Evolutionary conservation across 2,113 vertebrate species (phyloP), one percentile per base, ranked within the genome.

Genomic region (Fulmarus glacialis): DNA sequence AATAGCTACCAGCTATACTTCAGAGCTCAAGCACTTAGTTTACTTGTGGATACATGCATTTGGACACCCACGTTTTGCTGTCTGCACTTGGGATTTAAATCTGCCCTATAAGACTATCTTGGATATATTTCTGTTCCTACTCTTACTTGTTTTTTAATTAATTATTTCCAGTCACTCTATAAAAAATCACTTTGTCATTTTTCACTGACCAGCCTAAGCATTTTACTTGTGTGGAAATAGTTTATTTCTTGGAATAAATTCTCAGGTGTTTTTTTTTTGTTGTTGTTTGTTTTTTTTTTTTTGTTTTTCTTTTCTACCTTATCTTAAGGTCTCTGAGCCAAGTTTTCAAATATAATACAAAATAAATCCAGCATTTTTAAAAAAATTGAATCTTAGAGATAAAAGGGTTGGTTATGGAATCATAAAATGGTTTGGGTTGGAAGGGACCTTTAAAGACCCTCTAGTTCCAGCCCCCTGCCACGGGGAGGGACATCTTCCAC

Each of bases 391-490:
- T 7, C 4, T 36, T 64, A 40, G 3, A 72, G 12, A 34, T 18
- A 45, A 15, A 45, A 55, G 18, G 2, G 5, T 56, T 38, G 6
- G 3, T 63, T 59, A 24, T 27, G 56, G 4, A 79, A 43, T 50
- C 4, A 43, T 12, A 21, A 8, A 52, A 38, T 52, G 1, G 0
- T 64, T 91, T 83, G 14, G 1, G 8, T 30, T 67, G 12, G 29
- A 48, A 43, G 2, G 8, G 4, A 67, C 8, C 5, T 71, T 59
- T 66, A n/a, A 79, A 43, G 4, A 12, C 20, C 8, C 42, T 38
- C 11, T 45, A 36, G 8, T 56, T 79, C 15, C 12, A 30, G 15
- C 0, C 1, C 2, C 2, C 2, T 30, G 27, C 7, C 18, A 27
- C 9, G 2, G 5, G 2, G 11, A 43, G 22, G 5, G 14, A 8